Evolutionary conservation across 2,797 vertebrate genomes (phyloP).

Genomic region (Bradypodion ventrale): DNA sequence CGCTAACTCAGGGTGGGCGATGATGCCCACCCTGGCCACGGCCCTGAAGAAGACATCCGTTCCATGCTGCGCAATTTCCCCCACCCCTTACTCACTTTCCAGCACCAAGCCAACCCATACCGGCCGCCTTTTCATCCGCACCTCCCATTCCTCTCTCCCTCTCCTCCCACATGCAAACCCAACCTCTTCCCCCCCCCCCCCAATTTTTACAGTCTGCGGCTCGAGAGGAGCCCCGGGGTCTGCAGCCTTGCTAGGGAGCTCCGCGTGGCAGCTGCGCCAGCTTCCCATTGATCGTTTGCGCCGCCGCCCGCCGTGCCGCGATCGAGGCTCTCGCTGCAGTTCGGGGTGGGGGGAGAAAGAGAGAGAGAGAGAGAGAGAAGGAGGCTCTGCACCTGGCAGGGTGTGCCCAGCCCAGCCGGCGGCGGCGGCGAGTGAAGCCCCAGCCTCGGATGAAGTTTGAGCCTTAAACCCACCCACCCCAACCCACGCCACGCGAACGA

Average conservation of each 20-base stretch:
- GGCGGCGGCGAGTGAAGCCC: conserved; percentile 73
- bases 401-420: conserved; percentile 74
- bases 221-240: conserved; percentile 52
- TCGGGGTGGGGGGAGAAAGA: no score
- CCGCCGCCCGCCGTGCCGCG: conserved; percentile 42
- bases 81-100: no score
- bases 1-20: no score
- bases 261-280: conserved; percentile 78
- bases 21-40: no score
- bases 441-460: conserved; percentile 88
- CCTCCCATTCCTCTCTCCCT: background rate
- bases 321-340: conserved; percentile 70
- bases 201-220: conserved; percentile 59
- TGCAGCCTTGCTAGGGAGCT: conserved; percentile 59
- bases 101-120: background rate
- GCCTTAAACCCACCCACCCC: conserved; percentile 81
- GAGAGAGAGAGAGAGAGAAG: no score
- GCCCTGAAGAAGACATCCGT: no score
- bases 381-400: no score
- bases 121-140: background rate
- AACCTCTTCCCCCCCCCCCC: background rate
- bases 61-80: no score
- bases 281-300: conserved; percentile 71
- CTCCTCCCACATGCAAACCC: no score
- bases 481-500: no score